These are phyloP conservation scores for Drosophila mercatorum DNA, from an alignment of 2,888 invertebrate species.

Conservation along the genomic window DNA sequence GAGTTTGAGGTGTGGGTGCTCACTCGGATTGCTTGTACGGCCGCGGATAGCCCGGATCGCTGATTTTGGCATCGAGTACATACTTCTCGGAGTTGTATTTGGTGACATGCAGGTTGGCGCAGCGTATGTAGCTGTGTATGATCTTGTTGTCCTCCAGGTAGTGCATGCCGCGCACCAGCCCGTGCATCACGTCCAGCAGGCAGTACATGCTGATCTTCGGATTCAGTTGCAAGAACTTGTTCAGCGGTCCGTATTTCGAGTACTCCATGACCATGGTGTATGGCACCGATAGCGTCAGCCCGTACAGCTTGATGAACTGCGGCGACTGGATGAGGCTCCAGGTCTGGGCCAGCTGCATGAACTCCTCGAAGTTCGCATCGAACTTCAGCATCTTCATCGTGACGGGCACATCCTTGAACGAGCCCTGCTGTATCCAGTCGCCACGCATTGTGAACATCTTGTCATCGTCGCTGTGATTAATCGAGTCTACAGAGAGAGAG, in stretches of 20 bases:
- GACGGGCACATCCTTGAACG: constrained; percentile 89
- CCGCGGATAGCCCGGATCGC: constrained; percentile 91
- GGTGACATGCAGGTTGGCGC: constrained; percentile 92
- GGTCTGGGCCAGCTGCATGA: constrained; percentile 90
- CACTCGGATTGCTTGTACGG: constrained; percentile 84
- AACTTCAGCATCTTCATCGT: constrained; percentile 92
- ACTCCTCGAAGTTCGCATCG: constrained; percentile 89
- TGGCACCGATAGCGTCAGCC: constrained; percentile 90
- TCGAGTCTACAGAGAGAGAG: constrained; percentile 85
- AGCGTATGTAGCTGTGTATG: constrained; percentile 94
- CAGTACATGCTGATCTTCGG: constrained; percentile 88
- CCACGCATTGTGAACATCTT: constrained; percentile 89
- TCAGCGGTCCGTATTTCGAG: constrained; percentile 91
- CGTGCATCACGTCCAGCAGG: constrained; percentile 92
- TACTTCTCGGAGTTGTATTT: constrained; percentile 88
- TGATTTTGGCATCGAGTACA: constrained; percentile 91
- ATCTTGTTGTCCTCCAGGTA: constrained; percentile 93
- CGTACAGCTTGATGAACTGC: constrained; percentile 91
- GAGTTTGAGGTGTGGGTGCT: constrained; percentile 22
- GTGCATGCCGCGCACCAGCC: constrained; percentile 93
- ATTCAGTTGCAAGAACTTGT: constrained; percentile 85
- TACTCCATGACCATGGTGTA: constrained; percentile 93
- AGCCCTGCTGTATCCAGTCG: constrained; percentile 91
- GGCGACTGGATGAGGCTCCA: constrained; percentile 92
- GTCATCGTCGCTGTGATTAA: constrained; percentile 87